Base-by-base conservation (phyloP, 1,140 invertebrate species). In the Ips typographus region DNA sequence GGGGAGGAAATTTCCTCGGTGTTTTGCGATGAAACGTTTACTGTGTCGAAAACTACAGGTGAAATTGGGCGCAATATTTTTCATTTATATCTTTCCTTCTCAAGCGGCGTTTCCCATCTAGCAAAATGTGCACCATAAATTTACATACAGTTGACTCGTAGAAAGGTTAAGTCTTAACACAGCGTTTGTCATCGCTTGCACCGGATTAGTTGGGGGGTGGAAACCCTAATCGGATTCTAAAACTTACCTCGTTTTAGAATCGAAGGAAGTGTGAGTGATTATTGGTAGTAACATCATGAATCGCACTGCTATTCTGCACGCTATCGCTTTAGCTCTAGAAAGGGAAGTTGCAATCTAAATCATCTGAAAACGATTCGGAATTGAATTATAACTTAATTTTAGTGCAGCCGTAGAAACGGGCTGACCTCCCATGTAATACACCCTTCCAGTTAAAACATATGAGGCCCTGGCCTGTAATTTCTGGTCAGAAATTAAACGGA, bases 301-400 rank as follows among this genome's bases (percentile, higher is more conserved):
- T 55, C 4, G 1, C n/a, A 38, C 52, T 37, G n/a, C 37, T 47
- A 63, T 66, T 66, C 67, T 49, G 58, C 64, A 71, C 61, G 65
- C 65, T 41, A 64, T 3, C 63, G 51, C 39, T 65, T 66, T 44
- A 66, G 38, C 42, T 40, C 41, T 47, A 40, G 40, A 36, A 47
- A 36, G 44, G 53, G 43, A 57, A 65, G 58, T 65, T 42, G 22
- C 52, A 42, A 47, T 65, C 39, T 57, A 65, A 57, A 57, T 65
- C 37, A 44, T 40, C 42, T 36, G 64, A 65, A 66, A 58, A 47
- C 55, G 64, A 58, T 58, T 66, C 43, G 5, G 55, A 66, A 66
- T 66, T 66, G 64, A 66, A 66, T 66, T 66, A 66, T 66, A 66
- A 66, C 64, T 57, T 66, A 66, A 66, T 66, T 58, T 43, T 40